Percentiles rank a stretch among this genome's conserved stretches.
These are phyloP conservation scores for Leptopterna dolabrata DNA, from an alignment of 2,888 invertebrate species.

Conservation along the genomic window DNA sequence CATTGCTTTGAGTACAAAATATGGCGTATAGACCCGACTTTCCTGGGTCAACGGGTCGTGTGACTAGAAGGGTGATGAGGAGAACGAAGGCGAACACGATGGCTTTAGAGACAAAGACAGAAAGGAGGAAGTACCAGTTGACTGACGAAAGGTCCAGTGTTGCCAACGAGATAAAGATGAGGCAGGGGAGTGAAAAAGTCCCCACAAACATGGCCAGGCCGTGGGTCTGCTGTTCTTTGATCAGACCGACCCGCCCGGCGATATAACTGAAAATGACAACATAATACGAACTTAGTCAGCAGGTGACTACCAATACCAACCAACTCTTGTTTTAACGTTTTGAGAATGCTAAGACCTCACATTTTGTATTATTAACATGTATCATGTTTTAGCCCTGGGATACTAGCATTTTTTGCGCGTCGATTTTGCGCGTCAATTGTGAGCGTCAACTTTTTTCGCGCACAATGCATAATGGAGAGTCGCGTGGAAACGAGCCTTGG, in stretches of 20 bases:
- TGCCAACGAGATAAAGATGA: slow-evolving; percentile 91
- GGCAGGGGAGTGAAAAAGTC: slow-evolving; percentile 90
- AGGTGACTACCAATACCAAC: neutral
- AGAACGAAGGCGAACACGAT: slow-evolving; percentile 85
- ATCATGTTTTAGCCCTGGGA: too few relatives aligned
- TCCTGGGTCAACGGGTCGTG: slow-evolving; percentile 81
- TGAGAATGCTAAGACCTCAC: neutral
- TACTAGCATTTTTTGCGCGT: too few relatives aligned
- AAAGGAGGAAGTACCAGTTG: slow-evolving; percentile 90
- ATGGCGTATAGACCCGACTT: slow-evolving; percentile 92
- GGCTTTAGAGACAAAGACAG: slow-evolving; percentile 87
- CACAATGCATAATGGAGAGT: too few relatives aligned
- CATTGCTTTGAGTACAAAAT: slow-evolving; percentile 96
- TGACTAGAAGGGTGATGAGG: slow-evolving; percentile 76
- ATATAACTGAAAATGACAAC: slow-evolving; percentile 70
- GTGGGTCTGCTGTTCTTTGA: slow-evolving; percentile 85
- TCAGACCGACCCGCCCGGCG: slow-evolving; percentile 85
- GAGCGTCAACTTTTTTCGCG: too few relatives aligned
- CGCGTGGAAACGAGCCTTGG: too few relatives aligned
- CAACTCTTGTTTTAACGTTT: neutral
- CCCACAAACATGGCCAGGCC: slow-evolving; percentile 94
- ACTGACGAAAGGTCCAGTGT: slow-evolving; percentile 84
- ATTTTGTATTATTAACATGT: too few relatives aligned
- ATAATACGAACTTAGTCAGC: slow-evolving; percentile 30
- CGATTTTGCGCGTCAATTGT: too few relatives aligned